A percentile compares a stretch with the other conserved stretches of the same genome.
These are phyloP conservation scores for Actinemys pallida DNA, from an alignment of 2,113 vertebrate species.

Conservation along the genomic window DNA sequence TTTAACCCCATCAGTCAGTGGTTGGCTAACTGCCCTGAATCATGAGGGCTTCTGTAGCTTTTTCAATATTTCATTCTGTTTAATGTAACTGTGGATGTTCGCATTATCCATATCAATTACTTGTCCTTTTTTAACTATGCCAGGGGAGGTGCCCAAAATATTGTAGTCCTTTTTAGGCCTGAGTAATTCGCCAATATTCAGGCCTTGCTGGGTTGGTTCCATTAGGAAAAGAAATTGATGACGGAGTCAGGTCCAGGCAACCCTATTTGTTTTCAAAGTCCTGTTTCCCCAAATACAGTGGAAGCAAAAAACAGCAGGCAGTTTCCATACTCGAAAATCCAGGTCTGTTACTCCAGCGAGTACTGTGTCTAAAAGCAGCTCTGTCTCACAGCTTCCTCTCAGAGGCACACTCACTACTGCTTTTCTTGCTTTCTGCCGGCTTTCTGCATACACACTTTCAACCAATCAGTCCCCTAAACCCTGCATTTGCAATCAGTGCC, in stretches of 20 bases:
- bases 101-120: not conserved
- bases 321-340: not conserved
- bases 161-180: not conserved
- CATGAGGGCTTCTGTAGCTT: not conserved
- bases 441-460: not conserved
- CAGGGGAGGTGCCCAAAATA: not conserved
- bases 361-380: not conserved
- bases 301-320: not conserved
- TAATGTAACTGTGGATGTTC: not conserved
- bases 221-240: not conserved
- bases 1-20: not conserved
- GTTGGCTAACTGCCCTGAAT: not conserved
- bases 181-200: not conserved
- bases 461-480: not conserved
- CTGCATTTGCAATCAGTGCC: not conserved
- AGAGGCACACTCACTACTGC: accelerated
- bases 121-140: not conserved
- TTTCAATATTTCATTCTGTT: not conserved
- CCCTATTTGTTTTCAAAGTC: not conserved
- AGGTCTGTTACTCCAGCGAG: not conserved
- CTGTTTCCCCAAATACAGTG: not conserved
- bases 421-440: not conserved
- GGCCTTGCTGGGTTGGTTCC: not conserved
- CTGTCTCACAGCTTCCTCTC: not conserved
- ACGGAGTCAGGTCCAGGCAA: not conserved